Percentiles rank a stretch among this genome's conserved stretches.
Evolutionary conservation across 2,797 vertebrate species (phyloP).

Genomic region (Monodelphis domestica): DNA sequence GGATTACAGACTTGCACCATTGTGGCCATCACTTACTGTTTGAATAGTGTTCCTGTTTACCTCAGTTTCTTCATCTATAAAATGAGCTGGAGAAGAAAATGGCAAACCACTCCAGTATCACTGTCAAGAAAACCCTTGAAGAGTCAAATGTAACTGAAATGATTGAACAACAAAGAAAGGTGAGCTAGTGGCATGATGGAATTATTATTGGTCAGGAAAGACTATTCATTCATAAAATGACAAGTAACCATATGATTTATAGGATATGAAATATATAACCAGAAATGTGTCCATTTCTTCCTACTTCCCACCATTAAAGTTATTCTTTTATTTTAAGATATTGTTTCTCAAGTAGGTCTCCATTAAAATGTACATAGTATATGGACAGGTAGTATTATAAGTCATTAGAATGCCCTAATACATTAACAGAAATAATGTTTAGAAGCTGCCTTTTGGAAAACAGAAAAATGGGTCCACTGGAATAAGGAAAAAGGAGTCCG

Average conservation of each 20-base stretch:
- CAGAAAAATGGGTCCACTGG: neutral
- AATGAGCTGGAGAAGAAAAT: neutral
- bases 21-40: neutral
- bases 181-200: neutral
- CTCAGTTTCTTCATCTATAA: neutral
- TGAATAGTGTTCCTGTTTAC: neutral
- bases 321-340: slow-evolving; percentile 21
- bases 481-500: neutral
- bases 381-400: slow-evolving; percentile 14
- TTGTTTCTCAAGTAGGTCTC: neutral
- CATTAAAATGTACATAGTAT: neutral
- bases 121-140: neutral
- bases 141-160: neutral
- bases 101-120: neutral
- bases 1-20: neutral
- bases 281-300: neutral
- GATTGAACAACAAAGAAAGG: neutral
- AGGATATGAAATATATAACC: neutral
- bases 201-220: neutral
- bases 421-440: slow-evolving; percentile 21
- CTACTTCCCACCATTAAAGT: slow-evolving; percentile 30
- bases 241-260: neutral
- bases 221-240: neutral
- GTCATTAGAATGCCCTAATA: neutral
- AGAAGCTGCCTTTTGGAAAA: neutral